phyloP scores from a whole-genome alignment of 2,888 invertebrate species.

The Caenorhabditis uteleia region DNA sequence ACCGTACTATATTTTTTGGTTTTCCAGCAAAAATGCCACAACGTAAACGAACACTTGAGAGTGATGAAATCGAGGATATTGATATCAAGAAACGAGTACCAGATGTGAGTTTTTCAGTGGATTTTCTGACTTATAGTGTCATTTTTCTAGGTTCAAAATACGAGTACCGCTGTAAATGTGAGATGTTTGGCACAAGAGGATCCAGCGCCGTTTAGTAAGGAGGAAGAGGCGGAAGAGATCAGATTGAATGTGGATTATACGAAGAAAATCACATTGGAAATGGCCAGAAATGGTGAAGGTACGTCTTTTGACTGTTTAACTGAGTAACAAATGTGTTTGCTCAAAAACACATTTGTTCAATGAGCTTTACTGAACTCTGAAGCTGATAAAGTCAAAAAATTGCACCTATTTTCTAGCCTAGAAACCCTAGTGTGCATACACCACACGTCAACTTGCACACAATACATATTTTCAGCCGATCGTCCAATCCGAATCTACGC shows the following conservation, averaged over 20 bases:
- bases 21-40: no score
- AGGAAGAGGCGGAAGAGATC: slow-evolving; percentile 56
- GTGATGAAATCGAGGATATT: slow-evolving; percentile 20
- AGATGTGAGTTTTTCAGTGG: slow-evolving; percentile 1
- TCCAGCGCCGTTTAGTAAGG: slow-evolving; percentile 66
- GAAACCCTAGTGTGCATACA: not conserved
- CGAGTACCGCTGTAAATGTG: no score
- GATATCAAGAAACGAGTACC: slow-evolving; percentile 22
- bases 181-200: slow-evolving; percentile 49
- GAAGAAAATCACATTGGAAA: slow-evolving; percentile 83
- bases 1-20: no score
- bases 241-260: slow-evolving; percentile 81
- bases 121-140: not conserved
- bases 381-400: not conserved
- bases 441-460: no score
- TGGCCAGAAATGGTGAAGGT: slow-evolving; percentile 81
- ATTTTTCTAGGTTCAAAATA: no score
- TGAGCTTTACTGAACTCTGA: no score
- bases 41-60: slow-evolving; percentile 34
- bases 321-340: no score
- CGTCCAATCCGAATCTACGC: slow-evolving; percentile 92
- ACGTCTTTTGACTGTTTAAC: not conserved
- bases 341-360: no score
- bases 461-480: slow-evolving; percentile 74
- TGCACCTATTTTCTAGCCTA: not conserved